phyloP scores from a whole-genome alignment of 2,888 invertebrate genomes.

The Cheilosia soror region DNA sequence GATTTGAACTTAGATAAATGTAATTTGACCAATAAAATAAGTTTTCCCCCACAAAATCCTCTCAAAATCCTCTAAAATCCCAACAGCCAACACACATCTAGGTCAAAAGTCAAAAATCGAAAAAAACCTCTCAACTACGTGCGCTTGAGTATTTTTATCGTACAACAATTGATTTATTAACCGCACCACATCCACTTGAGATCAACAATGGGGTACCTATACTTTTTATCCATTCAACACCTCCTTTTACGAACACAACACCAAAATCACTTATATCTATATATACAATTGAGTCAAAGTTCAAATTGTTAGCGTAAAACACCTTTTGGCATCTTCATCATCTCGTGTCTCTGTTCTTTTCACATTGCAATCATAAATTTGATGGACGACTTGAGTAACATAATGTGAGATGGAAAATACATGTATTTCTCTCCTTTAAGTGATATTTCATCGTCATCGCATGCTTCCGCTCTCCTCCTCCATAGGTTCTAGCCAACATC shows the following conservation, averaged over 20 bases:
- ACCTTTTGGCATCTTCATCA: conserved; percentile 20
- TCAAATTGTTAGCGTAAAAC: conserved; percentile 37
- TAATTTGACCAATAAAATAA: neutral
- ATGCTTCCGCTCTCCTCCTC: conserved; percentile 12
- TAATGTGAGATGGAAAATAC: conserved; percentile 24
- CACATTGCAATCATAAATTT: conserved; percentile 27
- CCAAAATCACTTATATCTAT: conserved; percentile 13
- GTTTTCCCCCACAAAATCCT: neutral
- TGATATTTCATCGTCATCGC: conserved; percentile 63
- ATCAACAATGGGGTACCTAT: neutral
- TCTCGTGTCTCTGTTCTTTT: neutral
- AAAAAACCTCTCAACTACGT: conserved; percentile 12
- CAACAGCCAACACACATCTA: conserved; percentile 10
- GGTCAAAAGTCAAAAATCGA: conserved; percentile 35
- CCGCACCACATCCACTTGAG: conserved; percentile 28
- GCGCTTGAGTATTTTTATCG: neutral
- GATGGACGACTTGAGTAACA: conserved; percentile 57
- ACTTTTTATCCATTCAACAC: conserved; percentile 1
- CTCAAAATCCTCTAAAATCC: neutral
- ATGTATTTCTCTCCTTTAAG: conserved; percentile 37
- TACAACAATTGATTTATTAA: conserved; percentile 17
- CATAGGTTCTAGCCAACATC: neutral
- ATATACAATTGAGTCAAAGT: conserved; percentile 47
- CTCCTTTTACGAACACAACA: neutral
- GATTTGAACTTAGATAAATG: too few relatives aligned